Evolutionary conservation across 2,888 invertebrate species (phyloP).

Genomic region (Philhelius pedissequus): DNA sequence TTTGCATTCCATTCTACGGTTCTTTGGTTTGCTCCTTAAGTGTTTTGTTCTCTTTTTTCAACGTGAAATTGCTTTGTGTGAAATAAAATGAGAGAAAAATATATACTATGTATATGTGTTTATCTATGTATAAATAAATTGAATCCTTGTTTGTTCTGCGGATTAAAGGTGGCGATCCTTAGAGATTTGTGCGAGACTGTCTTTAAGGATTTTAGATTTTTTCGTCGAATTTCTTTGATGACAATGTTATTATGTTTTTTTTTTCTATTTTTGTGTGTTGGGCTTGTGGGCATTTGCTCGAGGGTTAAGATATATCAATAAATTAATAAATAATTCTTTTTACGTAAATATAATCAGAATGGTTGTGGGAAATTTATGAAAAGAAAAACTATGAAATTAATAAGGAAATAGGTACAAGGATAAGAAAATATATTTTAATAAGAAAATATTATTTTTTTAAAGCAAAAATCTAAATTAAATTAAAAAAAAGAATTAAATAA

Average conservation of each 20-base stretch:
- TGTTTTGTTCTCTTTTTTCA: slow-evolving; percentile 11
- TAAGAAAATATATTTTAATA: too few species aligned
- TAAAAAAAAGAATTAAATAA: too few species aligned
- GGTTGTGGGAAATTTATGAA: too few species aligned
- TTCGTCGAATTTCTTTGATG: slow-evolving; percentile 16
- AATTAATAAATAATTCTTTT: too few species aligned
- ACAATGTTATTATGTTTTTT: background rate
- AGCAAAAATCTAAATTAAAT: too few species aligned
- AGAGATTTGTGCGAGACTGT: background rate
- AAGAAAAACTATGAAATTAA: too few species aligned
- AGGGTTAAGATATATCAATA: too few species aligned
- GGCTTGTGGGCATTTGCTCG: too few species aligned
- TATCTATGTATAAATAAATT: slow-evolving; percentile 1
- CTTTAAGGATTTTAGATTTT: background rate
- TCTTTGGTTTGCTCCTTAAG: background rate
- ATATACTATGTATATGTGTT: background rate
- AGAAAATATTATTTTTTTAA: too few species aligned
- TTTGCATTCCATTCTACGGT: background rate
- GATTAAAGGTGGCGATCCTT: slow-evolving; percentile 10
- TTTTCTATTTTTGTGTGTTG: background rate
- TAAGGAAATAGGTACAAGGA: too few species aligned
- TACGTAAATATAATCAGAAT: too few species aligned
- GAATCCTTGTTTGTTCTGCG: slow-evolving; percentile 21
- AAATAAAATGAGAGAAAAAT: background rate
- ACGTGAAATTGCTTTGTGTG: slow-evolving; percentile 28